phyloP scores from a whole-genome alignment of 2,888 invertebrate species.

The Clostera curtula region DNA sequence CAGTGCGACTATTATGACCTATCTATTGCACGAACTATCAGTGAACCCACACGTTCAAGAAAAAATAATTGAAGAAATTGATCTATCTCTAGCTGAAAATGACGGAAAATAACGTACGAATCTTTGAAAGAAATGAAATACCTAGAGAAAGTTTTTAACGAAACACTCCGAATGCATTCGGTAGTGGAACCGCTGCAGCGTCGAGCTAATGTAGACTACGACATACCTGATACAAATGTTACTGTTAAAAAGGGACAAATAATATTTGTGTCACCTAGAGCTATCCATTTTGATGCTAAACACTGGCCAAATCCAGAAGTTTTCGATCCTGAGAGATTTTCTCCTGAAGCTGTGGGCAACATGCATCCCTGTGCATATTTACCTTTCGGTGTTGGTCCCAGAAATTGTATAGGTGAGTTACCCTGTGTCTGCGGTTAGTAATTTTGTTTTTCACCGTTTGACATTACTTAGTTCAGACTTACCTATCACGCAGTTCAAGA shows the following conservation, averaged over 20 bases:
- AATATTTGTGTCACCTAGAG: conserved; percentile 36
- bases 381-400: conserved; percentile 54
- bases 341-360: conserved; percentile 29
- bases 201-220: conserved; percentile 36
- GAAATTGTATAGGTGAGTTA: conserved; percentile 54
- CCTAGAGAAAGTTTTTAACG: conserved; percentile 44
- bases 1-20: conserved; percentile 48
- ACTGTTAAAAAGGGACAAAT: conserved; percentile 37
- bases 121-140: conserved; percentile 46
- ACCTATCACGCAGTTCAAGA: too few relatives aligned
- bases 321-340: conserved; percentile 63
- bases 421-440: not conserved
- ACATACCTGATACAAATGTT: conserved; percentile 41
- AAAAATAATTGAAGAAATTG: too few relatives aligned
- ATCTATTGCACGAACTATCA: conserved; percentile 43
- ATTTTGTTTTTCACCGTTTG: too few relatives aligned
- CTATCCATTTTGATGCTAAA: conserved; percentile 51
- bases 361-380: conserved; percentile 44
- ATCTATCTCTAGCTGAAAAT: too few relatives aligned
- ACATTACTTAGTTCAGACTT: too few relatives aligned
- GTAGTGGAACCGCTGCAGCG: conserved; percentile 48
- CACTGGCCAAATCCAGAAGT: conserved; percentile 52
- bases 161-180: conserved; percentile 57
- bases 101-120: conserved; percentile 45
- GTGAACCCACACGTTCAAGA: too few relatives aligned